These are phyloP conservation scores for Gortyna flavago DNA, from an alignment of 2,888 invertebrate genomes.

Conservation along the genomic window DNA sequence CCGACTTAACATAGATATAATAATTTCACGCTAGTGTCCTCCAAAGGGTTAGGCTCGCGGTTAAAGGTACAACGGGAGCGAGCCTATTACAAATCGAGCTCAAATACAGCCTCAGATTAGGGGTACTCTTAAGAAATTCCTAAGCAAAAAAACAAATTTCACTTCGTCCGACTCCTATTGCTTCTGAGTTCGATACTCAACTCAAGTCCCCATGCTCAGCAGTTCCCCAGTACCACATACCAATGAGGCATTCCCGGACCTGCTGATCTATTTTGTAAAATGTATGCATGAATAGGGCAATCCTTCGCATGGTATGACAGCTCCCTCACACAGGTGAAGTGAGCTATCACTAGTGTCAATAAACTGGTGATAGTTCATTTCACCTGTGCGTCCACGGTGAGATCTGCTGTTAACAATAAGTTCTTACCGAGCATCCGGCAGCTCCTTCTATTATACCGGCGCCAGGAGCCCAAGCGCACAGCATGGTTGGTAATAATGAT, in stretches of 20 bases:
- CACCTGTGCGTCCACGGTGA: too few species aligned
- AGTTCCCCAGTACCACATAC: background rate
- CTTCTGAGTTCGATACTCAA: too few species aligned
- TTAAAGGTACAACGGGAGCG: background rate
- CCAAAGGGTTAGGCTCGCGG: background rate
- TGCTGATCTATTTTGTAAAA: background rate
- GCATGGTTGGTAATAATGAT: background rate
- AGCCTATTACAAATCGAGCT: background rate
- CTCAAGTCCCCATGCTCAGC: background rate
- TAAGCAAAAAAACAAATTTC: background rate
- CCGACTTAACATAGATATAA: background rate
- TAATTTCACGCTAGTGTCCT: background rate
- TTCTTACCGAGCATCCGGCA: constrained; percentile 19
- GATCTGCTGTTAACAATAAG: background rate
- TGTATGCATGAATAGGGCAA: background rate
- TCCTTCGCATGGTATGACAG: too few species aligned
- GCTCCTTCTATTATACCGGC: constrained; percentile 7
- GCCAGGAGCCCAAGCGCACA: constrained; percentile 9
- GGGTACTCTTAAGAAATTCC: too few species aligned
- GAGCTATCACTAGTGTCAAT: too few species aligned
- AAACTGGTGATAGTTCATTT: too few species aligned
- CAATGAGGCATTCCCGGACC: background rate
- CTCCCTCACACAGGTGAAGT: too few species aligned
- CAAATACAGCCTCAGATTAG: background rate
- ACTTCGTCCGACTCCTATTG: background rate